Percentiles rank a stretch among this genome's conserved stretches.
Conservation (phyloP, 1,140 invertebrate genomes). For the Pissodes strobi region DNA sequence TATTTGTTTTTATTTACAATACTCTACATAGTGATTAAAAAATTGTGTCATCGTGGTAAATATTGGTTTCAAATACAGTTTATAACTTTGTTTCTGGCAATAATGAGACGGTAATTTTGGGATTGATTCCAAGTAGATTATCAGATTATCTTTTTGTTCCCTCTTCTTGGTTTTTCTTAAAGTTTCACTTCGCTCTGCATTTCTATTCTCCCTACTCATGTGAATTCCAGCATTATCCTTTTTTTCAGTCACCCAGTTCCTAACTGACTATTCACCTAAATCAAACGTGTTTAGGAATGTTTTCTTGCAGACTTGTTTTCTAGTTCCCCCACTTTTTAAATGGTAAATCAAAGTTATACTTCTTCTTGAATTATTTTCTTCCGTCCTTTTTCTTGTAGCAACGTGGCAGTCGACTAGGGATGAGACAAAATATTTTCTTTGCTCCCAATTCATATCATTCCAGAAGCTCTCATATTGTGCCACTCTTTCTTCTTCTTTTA, state of each 20-base stretch:
- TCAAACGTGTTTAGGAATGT: not conserved
- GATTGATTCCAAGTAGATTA: constrained; percentile 6
- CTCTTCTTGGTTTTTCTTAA: not conserved
- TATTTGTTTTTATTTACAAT: not conserved
- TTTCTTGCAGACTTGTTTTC: constrained; percentile 7
- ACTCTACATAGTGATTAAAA: constrained; percentile 1
- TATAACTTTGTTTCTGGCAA: not conserved
- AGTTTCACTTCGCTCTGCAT: not conserved
- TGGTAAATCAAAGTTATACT: constrained; percentile 6
- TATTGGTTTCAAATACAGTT: constrained; percentile 5
- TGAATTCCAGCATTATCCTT: constrained; percentile 4
- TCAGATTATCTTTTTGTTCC: not conserved
- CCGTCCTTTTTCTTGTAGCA: constrained; percentile 4
- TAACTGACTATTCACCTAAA: not conserved
- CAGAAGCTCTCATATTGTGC: constrained; percentile 1
- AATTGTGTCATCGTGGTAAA: constrained; percentile 3
- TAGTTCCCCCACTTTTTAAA: constrained; percentile 5
- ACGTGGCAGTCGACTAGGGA: constrained; percentile 1
- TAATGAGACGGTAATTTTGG: constrained; percentile 7
- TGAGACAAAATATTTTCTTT: constrained; percentile 6
- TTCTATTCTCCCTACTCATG: constrained; percentile 3
- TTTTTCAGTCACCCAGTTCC: not conserved
- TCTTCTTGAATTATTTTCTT: constrained; percentile 10
- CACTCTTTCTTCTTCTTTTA: constrained; percentile 5
- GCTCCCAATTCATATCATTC: constrained; percentile 7